Base-by-base conservation (phyloP, 2,797 vertebrate genomes). In the Thalassophryne amazonica region DNA sequence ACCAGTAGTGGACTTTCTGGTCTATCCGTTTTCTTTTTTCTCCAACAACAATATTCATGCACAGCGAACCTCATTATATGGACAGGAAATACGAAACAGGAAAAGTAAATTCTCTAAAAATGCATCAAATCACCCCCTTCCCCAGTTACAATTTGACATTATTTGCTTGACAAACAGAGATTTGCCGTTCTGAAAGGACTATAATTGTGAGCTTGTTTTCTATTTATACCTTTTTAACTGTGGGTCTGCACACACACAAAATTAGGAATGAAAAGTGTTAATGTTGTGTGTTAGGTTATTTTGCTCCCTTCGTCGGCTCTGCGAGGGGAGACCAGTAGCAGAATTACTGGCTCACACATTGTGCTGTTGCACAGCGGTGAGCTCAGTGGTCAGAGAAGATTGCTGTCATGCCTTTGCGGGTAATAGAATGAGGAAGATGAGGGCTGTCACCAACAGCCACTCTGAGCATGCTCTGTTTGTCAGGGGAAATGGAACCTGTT, bases 401-500 rank as follows among this genome's bases (percentile, higher is more conserved):
- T 64, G 71, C 78, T 84, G 80, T 81, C 85, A 79, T 54, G 53
- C 58, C 62, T 48, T 67, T 69, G 43, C 33, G 54, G 69, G 72
- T 49, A 60, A 52, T 50, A 63, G 66, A 80, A 72, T 69, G 73
- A 72, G 59, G 77, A 61, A 61, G 71, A 68, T 56, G 81, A 69
- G 75, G 73, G 58, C 72, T 78, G 81, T 89, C 87, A 73, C 79
- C 63, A 27, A 59, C 58, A 74, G 75, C 78, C 52, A 52, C 68
- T 79, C 78, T 65, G 70, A 87, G 86, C 84, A 76, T 82, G 85
- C 87, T 81, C 84, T 17, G 63, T 81, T 76, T 76, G 71, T 80
- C 73, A 69, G 18, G 59, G 80, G 72, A 86, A 82, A 85, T 68
- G 49, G 80, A 87, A 77, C 80, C 69, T 77, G 86, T 89, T 88